A percentile compares a stretch with the other conserved stretches of the same genome.
phyloP scores from a whole-genome alignment of 2,888 invertebrate species.

The Ptychoptera albimana region DNA sequence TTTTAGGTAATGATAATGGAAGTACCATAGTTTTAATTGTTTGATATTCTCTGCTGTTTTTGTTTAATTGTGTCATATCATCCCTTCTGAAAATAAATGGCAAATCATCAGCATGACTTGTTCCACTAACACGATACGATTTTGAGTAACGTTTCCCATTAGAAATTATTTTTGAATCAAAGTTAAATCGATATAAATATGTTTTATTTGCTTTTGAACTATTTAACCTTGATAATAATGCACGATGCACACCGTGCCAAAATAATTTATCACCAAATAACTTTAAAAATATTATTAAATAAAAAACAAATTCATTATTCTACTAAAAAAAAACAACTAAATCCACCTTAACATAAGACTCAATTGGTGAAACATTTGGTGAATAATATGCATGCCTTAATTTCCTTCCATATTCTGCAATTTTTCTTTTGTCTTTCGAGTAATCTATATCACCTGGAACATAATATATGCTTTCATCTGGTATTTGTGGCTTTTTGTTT shows the following conservation, averaged over 20 bases:
- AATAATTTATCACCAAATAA: not conserved
- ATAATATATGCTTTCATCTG: too few relatives aligned
- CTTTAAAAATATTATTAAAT: not conserved
- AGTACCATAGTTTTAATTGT: slow-evolving; percentile 5
- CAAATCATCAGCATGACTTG: slow-evolving; percentile 27
- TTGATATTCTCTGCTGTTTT: slow-evolving; percentile 3
- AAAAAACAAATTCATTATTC: not conserved
- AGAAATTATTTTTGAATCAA: slow-evolving; percentile 17
- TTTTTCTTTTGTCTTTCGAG: too few relatives aligned
- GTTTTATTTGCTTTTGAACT: slow-evolving; percentile 19
- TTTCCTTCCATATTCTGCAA: too few relatives aligned
- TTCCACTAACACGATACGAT: too few relatives aligned
- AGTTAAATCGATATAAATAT: slow-evolving; percentile 26
- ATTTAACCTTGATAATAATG: slow-evolving; percentile 17
- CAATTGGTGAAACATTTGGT: not conserved
- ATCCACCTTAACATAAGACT: not conserved
- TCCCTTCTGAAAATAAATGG: slow-evolving; percentile 20
- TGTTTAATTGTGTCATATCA: too few relatives aligned
- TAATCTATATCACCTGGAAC: too few relatives aligned
- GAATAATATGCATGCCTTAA: not conserved
- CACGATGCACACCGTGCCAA: slow-evolving; percentile 24
- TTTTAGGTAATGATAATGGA: too few relatives aligned
- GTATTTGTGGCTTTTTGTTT: too few relatives aligned
- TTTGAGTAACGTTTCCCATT: slow-evolving; percentile 11
- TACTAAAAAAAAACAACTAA: not conserved